phyloP scores from a whole-genome alignment of 2,113 vertebrate species.

The Mus pahari region DNA sequence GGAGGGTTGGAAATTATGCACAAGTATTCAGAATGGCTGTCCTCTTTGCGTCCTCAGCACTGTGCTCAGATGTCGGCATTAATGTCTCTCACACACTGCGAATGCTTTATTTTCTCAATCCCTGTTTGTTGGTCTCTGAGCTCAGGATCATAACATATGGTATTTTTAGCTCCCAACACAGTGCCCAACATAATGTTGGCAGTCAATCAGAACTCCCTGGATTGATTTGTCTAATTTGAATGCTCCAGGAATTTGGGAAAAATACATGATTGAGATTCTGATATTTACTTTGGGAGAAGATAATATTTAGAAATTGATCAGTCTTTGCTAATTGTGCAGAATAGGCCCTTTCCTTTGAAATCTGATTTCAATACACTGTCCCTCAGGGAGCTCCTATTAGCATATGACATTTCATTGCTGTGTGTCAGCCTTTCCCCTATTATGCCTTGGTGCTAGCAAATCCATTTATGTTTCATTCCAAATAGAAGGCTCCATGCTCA shows the following conservation, averaged over 20 bases:
- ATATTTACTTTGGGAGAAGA: conserved; percentile 60
- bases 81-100: fast-evolving
- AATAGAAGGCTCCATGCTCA: not conserved
- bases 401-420: conserved; percentile 59
- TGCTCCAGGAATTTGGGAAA: conserved; percentile 18
- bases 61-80: not conserved
- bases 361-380: not conserved
- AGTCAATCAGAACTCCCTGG: not conserved
- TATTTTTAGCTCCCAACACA: not conserved
- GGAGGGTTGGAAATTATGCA: not conserved
- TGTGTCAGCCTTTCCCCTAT: not conserved
- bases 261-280: conserved; percentile 36
- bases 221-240: conserved; percentile 40
- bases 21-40: fast-evolving
- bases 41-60: not conserved
- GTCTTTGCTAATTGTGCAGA: conserved; percentile 68
- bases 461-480: conserved; percentile 40
- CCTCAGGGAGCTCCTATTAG: conserved; percentile 32
- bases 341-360: conserved; percentile 51
- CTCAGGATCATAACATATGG: not conserved
- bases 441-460: not conserved
- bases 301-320: conserved; percentile 69
- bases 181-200: not conserved
- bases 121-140: not conserved
- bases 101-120: not conserved